Conservation (phyloP, 2,888 invertebrate genomes). For the Rhagonycha lutea region DNA sequence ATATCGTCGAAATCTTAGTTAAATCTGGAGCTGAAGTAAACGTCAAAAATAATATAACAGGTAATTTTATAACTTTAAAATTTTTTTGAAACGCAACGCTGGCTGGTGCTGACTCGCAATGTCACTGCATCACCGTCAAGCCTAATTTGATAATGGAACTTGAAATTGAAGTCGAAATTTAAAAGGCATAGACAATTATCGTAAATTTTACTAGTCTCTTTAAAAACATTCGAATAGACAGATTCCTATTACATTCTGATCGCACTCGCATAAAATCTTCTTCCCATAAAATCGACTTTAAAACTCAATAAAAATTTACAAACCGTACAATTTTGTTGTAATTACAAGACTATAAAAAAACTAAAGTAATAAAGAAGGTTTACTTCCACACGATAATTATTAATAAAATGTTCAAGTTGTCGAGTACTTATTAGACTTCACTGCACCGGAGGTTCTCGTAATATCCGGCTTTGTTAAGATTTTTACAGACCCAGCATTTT, state of each 20-base stretch:
- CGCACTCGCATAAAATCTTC: background rate
- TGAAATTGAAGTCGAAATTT: background rate
- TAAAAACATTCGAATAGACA: background rate
- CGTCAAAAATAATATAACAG: slow-evolving; percentile 23
- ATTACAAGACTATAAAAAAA: background rate
- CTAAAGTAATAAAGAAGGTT: background rate
- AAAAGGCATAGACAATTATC: background rate
- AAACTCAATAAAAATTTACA: background rate
- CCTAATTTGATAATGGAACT: background rate
- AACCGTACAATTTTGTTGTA: background rate
- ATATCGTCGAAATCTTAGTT: slow-evolving; percentile 48
- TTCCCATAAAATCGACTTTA: background rate
- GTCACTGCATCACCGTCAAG: background rate
- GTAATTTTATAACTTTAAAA: slow-evolving; percentile 4
- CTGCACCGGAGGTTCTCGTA: background rate
- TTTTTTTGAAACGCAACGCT: background rate
- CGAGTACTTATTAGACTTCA: background rate
- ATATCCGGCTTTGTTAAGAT: background rate
- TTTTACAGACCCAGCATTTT: background rate
- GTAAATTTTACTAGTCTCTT: background rate
- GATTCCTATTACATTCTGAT: background rate
- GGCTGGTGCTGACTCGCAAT: background rate
- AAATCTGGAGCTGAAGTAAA: slow-evolving; percentile 45
- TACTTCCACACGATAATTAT: background rate
- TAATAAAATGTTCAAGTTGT: background rate